A percentile compares a stretch with the other conserved stretches of the same genome.
These are phyloP conservation scores for Xerus rutilus DNA, from an alignment of 2,797 vertebrate genomes.

Conservation along the genomic window DNA sequence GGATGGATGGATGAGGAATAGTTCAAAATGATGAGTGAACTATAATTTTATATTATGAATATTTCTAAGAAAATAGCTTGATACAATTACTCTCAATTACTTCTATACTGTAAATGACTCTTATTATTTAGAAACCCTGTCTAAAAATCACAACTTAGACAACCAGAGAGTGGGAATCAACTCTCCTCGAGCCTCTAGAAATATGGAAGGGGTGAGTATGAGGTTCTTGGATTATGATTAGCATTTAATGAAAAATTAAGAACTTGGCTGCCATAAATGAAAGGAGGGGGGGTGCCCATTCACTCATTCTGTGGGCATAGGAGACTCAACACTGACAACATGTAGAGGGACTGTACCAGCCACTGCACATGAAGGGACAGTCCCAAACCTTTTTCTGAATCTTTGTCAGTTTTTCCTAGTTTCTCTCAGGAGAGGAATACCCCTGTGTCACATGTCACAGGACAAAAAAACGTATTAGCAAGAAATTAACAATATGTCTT, in stretches of 20 bases:
- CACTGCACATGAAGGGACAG: neutral
- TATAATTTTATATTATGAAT: neutral
- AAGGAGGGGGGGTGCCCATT: neutral
- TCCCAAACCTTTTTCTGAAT: neutral
- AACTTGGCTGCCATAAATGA: neutral
- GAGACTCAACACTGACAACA: fast-evolving
- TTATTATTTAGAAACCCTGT: neutral
- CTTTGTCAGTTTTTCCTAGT: neutral
- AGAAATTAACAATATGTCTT: neutral
- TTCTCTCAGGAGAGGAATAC: neutral
- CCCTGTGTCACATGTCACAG: neutral
- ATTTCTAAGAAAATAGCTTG: neutral
- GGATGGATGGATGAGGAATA: neutral
- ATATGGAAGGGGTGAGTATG: neutral
- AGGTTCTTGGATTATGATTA: neutral
- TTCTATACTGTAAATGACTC: neutral
- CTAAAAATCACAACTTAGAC: neutral
- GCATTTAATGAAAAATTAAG: neutral
- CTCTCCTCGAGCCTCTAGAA: neutral
- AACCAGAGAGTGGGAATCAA: neutral
- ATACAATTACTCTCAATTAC: neutral
- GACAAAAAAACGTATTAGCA: neutral
- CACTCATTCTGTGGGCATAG: neutral
- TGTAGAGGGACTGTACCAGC: neutral
- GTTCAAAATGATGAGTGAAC: neutral